These are phyloP conservation scores for Oncorhynchus kisutch DNA, from an alignment of 2,113 vertebrate species.

Conservation along the genomic window DNA sequence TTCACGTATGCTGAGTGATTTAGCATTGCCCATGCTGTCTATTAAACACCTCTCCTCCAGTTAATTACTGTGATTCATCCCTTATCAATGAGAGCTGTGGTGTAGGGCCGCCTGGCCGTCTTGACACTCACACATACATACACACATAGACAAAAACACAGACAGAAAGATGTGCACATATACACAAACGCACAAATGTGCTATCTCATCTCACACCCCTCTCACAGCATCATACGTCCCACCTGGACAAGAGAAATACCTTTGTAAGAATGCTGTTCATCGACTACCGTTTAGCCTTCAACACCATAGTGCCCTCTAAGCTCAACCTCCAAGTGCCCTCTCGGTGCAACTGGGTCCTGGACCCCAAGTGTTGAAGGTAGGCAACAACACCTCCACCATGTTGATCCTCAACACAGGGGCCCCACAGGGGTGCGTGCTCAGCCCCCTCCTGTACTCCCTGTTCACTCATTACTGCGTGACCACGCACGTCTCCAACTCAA, in stretches of 20 bases:
- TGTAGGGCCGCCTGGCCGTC: slow-evolving; percentile 20
- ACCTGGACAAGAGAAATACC: neutral
- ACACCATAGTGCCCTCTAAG: too few relatives aligned
- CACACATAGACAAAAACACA: slow-evolving; percentile 21
- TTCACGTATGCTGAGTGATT: slow-evolving; percentile 51
- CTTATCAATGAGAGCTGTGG: slow-evolving; percentile 60
- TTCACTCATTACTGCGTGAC: too few relatives aligned
- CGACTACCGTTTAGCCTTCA: too few relatives aligned
- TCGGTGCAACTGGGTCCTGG: too few relatives aligned
- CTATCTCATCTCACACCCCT: neutral
- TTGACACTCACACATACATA: slow-evolving; percentile 39
- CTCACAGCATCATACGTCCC: neutral
- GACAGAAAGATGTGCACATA: neutral
- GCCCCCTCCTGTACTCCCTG: too few relatives aligned
- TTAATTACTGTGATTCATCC: slow-evolving; percentile 75
- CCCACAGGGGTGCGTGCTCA: too few relatives aligned
- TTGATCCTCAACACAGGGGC: too few relatives aligned
- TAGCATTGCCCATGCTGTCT: slow-evolving; percentile 46
- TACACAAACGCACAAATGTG: slow-evolving; percentile 1
- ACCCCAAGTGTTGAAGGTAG: too few relatives aligned
- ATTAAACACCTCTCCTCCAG: slow-evolving; percentile 61
- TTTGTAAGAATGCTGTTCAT: too few relatives aligned
- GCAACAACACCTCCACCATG: too few relatives aligned
- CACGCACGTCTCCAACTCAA: too few relatives aligned
- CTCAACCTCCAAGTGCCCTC: too few relatives aligned